Evolutionary conservation across 2,888 invertebrate species (phyloP), one percentile per base, ranked within the genome.

Genomic region (Saturnia japonica): DNA sequence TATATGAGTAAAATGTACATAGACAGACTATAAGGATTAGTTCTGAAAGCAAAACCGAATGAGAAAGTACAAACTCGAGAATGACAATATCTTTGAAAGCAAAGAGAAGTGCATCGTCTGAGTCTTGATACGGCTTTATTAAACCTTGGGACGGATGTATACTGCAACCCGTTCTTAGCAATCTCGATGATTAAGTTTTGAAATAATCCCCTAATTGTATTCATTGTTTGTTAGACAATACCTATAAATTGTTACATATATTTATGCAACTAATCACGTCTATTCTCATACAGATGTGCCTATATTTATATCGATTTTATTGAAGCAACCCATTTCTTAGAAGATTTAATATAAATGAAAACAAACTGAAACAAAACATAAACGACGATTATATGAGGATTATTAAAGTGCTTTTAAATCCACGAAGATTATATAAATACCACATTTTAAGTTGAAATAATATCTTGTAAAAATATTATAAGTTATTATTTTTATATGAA

Each of bases 21-120:
- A 28, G 47, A 47, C 19, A 9, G 12, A 43, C 42, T 47, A 70
- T 64, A 67, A 67, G 11, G 40, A 68, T 70, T 69, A 67, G 68
- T 74, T 76, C 75, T 73, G 74, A 75, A 72, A 77, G 76, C 70
- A 76, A 76, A 78, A 75, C 74, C 74, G 71, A 70, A 74, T 72
- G 72, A 67, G 67, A 70, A 72, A 71, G 70, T 70, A 70, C 71
- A 76, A 74, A 76, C 74, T 77, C 81, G 80, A 74, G 78, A 76
- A 74, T 72, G 77, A 78, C 74, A 88, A 88, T 89, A 85, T 85
- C 82, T 85, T 80, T 89, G 83, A 90, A 88, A 89, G 87, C 88
- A 81, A 84, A 82, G 81, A 83, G 83, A n/a, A 82, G 83, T 85
- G 82, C 85, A 83, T 82, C 82, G 80, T 78, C 77, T 79, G 78